Evolutionary conservation across 2,113 vertebrate species (phyloP).

Genomic region (Muntiacus reevesi): DNA sequence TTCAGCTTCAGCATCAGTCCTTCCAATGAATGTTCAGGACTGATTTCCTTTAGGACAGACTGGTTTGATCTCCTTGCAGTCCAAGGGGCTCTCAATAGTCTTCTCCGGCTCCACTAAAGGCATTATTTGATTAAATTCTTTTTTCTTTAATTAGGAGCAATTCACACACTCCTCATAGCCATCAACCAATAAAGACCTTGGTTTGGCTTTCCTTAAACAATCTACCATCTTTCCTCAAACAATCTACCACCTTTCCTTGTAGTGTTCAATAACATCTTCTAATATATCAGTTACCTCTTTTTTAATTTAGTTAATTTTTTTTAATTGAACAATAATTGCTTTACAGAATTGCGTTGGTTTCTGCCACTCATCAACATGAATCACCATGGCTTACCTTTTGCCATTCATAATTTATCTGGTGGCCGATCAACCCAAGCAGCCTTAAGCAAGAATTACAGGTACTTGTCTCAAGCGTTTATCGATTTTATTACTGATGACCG

Average conservation of each 20-base stretch:
- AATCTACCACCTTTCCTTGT: no score
- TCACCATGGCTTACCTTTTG: background rate
- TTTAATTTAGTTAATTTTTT: background rate
- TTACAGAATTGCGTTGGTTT: background rate
- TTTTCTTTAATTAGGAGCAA: background rate
- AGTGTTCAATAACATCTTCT: background rate
- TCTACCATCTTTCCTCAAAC: no score
- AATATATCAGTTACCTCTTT: background rate
- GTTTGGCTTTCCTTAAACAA: background rate
- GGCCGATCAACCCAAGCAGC: fast-evolving
- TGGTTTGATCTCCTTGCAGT: background rate
- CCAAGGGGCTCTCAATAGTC: background rate
- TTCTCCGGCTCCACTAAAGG: background rate
- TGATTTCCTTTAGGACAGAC: background rate
- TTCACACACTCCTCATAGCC: background rate
- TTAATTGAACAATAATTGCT: background rate
- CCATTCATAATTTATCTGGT: background rate
- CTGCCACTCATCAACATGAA: background rate
- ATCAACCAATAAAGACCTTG: background rate
- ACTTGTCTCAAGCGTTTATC: background rate
- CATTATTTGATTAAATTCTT: background rate
- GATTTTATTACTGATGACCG: background rate
- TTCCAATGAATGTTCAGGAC: background rate
- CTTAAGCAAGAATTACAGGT: background rate
- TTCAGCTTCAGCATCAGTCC: background rate